These are phyloP conservation scores for Rhabdophis nuchalis DNA, from an alignment of 2,797 vertebrate species.

Conservation along the genomic window DNA sequence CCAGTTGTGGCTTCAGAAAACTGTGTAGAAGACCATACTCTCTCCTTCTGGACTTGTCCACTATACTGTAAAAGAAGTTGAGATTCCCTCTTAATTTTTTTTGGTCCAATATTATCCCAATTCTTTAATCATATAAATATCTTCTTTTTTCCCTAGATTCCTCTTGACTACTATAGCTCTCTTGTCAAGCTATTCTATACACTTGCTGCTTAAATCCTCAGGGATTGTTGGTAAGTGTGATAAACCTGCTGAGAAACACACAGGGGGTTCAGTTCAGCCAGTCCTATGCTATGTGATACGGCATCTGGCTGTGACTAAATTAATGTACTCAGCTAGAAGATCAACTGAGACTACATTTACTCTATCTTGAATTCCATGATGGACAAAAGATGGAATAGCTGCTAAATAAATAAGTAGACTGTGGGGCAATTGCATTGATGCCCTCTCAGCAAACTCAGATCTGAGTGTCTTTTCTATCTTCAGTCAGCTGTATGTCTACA, in stretches of 20 bases:
- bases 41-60: neutral
- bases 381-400: neutral
- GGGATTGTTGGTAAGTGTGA: slow-evolving; percentile 88
- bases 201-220: slow-evolving; percentile 91
- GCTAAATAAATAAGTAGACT: neutral
- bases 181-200: slow-evolving; percentile 93
- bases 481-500: neutral
- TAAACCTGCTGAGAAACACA: accelerated
- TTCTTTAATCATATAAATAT: neutral
- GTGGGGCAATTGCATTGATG: neutral
- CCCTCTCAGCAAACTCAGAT: neutral
- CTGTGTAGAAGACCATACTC: neutral
- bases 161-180: slow-evolving; percentile 86
- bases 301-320: neutral
- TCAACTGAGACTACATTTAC: neutral
- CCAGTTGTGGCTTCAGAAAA: neutral
- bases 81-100: neutral
- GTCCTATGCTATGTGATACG: neutral
- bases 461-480: neutral
- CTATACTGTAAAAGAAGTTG: neutral
- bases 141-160: slow-evolving; percentile 73
- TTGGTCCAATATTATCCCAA: neutral
- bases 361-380: neutral
- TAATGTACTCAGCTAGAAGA: neutral
- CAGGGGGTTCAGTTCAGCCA: neutral